A percentile compares a stretch with the other conserved stretches of the same genome.
These are phyloP conservation scores for Cheilosia vulpina DNA, from an alignment of 2,888 invertebrate species.

Conservation along the genomic window DNA sequence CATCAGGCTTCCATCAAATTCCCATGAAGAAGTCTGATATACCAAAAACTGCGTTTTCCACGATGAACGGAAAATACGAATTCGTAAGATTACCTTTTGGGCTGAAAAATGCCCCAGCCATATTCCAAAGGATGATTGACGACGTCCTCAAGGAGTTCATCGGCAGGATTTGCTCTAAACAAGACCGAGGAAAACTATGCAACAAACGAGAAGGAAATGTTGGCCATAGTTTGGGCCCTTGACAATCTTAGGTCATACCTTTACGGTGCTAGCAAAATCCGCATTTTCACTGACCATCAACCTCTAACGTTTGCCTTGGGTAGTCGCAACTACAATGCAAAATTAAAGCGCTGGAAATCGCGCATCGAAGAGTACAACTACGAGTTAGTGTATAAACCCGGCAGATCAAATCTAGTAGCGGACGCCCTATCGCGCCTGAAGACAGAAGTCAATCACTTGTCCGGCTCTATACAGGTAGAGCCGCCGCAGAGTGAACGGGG, in stretches of 20 bases:
- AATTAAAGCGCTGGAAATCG: constrained; percentile 11
- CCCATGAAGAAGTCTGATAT: neutral
- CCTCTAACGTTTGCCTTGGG: constrained; percentile 28
- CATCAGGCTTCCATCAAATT: neutral
- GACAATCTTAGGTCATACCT: constrained; percentile 9
- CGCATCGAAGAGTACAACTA: neutral
- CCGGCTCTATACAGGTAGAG: neutral
- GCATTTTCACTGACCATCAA: constrained; percentile 4
- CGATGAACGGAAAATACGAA: constrained; percentile 71
- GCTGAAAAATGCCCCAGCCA: constrained; percentile 20
- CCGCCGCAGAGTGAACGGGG: neutral
- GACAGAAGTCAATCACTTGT: constrained; percentile 7
- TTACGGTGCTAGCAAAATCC: constrained; percentile 5
- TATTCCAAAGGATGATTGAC: constrained; percentile 74
- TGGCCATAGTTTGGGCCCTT: neutral
- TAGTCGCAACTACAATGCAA: constrained; percentile 29
- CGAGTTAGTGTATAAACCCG: neutral
- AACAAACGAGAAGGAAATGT: too few relatives aligned
- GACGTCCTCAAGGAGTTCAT: constrained; percentile 64
- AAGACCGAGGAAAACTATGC: neutral
- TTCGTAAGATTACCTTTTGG: constrained; percentile 39
- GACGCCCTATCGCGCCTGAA: constrained; percentile 4
- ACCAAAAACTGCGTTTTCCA: neutral
- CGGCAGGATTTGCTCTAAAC: constrained; percentile 13
- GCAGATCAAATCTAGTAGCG: too few relatives aligned